Evolutionary conservation across 2,797 vertebrate species (phyloP), one percentile per base, ranked within the genome.

Genomic region (Sebastes glaucus): DNA sequence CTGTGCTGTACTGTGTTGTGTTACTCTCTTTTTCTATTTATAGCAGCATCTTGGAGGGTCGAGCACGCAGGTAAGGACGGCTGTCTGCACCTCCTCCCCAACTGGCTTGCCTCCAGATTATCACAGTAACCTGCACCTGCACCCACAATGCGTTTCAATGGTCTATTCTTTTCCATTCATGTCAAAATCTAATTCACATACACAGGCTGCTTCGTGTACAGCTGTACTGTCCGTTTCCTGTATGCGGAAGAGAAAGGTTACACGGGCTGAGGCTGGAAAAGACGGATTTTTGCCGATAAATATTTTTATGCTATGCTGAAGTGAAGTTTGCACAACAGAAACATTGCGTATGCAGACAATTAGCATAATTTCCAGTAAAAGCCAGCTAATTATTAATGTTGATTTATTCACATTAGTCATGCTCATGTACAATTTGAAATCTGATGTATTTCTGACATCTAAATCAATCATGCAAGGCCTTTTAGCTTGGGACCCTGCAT

Each of bases 131-230:
- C 77, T 78, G 90, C 94, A 94, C 92, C 93, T 94, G 91, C 88
- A 92, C 82, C 85, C 87, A 92, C 92, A 92, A 91, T 92, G 90
- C 85, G 76, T 81, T 78, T 91, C 89, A 90, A 88, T 91, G 61
- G 62, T 68, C 90, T 84, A 91, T 94, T 93, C 83, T 91, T 73
- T 84, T 87, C 93, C 79, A 93, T 92, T 94, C 90, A 91, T 85
- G 86, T 84, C 78, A 84, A 86, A 79, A 87, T 87, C 77, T 68
- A 77, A 92, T 93, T 91, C 87, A 86, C 81, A 64, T 71, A 78
- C 76, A 74, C 80, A 67, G 8, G 61, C 86, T 68, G 77, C 84
- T 88, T 91, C 38, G 70, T 63, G 74, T 86, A 77, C 82, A 90
- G 87, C 82, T 85, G 80, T 74, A 80, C 55, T 61, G 71, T 72